Evolutionary conservation across 1,140 invertebrate genomes (phyloP).

Genomic region (Bombyx mandarina): DNA sequence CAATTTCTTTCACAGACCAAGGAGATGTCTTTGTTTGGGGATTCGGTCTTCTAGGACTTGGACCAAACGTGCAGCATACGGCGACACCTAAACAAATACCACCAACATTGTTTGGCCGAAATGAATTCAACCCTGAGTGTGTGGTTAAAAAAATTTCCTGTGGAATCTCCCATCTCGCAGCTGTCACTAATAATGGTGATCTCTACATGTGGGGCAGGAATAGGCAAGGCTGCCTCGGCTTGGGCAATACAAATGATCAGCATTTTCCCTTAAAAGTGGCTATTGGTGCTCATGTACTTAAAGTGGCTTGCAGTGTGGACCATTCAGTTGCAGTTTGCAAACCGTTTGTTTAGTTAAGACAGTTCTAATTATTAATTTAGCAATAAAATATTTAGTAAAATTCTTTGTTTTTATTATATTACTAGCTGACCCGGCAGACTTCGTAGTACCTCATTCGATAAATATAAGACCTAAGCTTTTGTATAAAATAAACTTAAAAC

Average conservation of each 20-base stretch:
- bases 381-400: too few species aligned
- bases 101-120: conserved; percentile 85
- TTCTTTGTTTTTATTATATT: too few species aligned
- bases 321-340: conserved; percentile 85
- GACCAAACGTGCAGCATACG: conserved; percentile 81
- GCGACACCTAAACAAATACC: conserved; percentile 81
- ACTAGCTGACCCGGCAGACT: too few species aligned
- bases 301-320: conserved; percentile 86
- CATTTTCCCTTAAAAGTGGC: conserved; percentile 90
- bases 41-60: conserved; percentile 90
- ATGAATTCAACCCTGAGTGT: conserved; percentile 82
- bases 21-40: conserved; percentile 94
- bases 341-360: conserved; percentile 73
- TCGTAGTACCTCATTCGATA: too few species aligned
- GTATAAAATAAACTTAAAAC: too few species aligned
- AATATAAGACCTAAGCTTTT: too few species aligned
- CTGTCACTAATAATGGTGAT: conserved; percentile 84
- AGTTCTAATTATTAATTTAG: too few species aligned
- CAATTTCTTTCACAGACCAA: conserved; percentile 71
- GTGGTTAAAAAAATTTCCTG: conserved; percentile 78
- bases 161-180: conserved; percentile 86
- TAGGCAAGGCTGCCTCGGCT: conserved; percentile 84
- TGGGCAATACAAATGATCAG: conserved; percentile 85
- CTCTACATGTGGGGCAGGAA: conserved; percentile 94
- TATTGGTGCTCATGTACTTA: conserved; percentile 80